Base-by-base conservation (phyloP, 2,113 vertebrate genomes). In the Cromileptes altivelis region DNA sequence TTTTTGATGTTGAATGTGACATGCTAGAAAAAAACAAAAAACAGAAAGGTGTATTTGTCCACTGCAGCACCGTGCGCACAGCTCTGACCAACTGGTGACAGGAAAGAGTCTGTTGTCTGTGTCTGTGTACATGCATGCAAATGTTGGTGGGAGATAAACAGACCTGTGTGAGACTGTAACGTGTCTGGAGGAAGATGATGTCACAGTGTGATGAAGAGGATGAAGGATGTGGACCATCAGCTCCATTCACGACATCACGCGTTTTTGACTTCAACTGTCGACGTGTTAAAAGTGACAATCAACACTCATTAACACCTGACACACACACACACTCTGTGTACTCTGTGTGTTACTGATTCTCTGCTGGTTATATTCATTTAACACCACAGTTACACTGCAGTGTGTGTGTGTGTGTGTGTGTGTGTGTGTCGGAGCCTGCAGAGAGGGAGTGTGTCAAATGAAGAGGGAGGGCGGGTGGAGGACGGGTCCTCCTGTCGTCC, bases 361-460 rank as follows among this genome's bases (percentile, higher is more conserved):
- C 9, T 23, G 1, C 12, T 4, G 57, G 27, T 13, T 57, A 14
- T 53, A 30, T 50, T 40, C 17, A 56, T 55, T 52, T 40, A 75
- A 75, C 73, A 53, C 60, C 33, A 18, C 15, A 55, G 21, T 21
- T 42, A 15, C 45, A 10, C n/a, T 25, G 1, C 14, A 11, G 47
- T 70, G 11, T 55, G 27, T 55, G 50, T 37, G 68, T 37, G 27
- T n/a, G 19, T 18, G 33, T 37, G 33, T 37, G 33, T 37, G 33
- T 37, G 33, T 37, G 33, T 37, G 33, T 6, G 33, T 37, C 6
- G 33, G 33, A 37, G 33, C 33, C 11, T 63, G 61, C 50, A 55
- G n/a, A 45, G 70, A 72, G 70, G 70, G 70, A 19, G 70, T 58
- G 70, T 72, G 70, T 72, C 47, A 72, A 25, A 58, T 72, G 70